Percentiles rank a stretch among this genome's conserved stretches.
Conservation (phyloP, 2,888 invertebrate genomes). For the Operophtera brumata region DNA sequence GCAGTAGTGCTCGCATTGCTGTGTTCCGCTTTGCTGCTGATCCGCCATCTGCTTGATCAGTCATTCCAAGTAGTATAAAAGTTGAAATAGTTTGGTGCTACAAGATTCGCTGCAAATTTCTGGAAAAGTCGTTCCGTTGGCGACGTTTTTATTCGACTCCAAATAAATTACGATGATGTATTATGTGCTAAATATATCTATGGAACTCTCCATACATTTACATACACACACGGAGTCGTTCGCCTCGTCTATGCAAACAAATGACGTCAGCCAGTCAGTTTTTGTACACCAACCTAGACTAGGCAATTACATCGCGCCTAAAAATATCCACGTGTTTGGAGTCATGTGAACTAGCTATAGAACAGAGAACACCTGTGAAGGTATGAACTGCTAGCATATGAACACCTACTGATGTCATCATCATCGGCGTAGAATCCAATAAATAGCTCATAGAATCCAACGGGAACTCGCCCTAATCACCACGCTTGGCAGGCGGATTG, state of each 20-base stretch:
- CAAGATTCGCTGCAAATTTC: too few species aligned
- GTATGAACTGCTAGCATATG: neutral
- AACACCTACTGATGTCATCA: too few species aligned
- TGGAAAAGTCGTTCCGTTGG: neutral
- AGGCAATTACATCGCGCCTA: constrained; percentile 17
- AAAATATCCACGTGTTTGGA: constrained; percentile 11
- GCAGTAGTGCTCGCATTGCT: too few species aligned
- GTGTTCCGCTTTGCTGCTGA: too few species aligned
- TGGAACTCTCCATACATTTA: neutral
- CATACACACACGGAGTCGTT: neutral
- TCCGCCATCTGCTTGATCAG: too few species aligned
- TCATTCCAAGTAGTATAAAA: too few species aligned
- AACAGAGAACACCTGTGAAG: neutral
- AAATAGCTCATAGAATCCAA: too few species aligned
- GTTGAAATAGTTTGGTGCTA: too few species aligned
- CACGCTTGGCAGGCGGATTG: too few species aligned
- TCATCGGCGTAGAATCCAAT: too few species aligned
- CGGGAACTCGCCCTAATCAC: too few species aligned
- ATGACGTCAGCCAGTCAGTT: constrained; percentile 26
- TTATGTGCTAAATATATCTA: constrained; percentile 1
- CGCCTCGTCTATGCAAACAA: constrained; percentile 1
- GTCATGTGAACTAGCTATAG: neutral
- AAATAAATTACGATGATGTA: neutral
- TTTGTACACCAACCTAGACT: constrained; percentile 17
- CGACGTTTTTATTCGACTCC: neutral